Evolutionary conservation across 2,113 vertebrate genomes (phyloP), one percentile per base, ranked within the genome.

Genomic region (Campylorhamphus procurvoides): DNA sequence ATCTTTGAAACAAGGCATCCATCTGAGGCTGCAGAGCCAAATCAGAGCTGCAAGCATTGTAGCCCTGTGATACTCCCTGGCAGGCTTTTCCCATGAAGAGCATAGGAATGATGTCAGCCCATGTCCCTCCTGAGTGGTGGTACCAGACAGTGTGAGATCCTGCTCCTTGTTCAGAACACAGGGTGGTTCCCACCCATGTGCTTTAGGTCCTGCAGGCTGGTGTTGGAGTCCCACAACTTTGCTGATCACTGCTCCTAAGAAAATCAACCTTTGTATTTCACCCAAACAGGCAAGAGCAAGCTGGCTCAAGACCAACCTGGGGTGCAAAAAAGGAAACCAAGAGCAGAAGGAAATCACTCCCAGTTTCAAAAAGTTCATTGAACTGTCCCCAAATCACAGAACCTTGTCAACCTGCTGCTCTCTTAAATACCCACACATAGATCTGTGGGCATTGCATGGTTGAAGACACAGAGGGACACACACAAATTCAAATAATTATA

Each of bases 21-120:
- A 25, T 24, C 33, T 80, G 44, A 72, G 35, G 7, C 15, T 92
- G 49, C 35, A 92, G 55, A 88, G 33, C 15, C 39, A 73, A 73
- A 60, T 56, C 39, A 25, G 16, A 74, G 50, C 19, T 28, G 15
- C 52, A 68, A 31, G 23, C 1, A 0, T 14, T 35, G 44, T 23
- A 77, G 35, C 17, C 20, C 33, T 28, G 14, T 40, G 18, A 9
- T 55, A 16, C 22, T 67, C 33, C 28, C 18, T 73, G 22, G 15
- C 28, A 46, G 25, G 29, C 4, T 18, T 49, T 66, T 39, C 56
- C 37, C 27, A 10, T 22, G 66, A 50, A 71, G 7, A 71, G 5
- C 19, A 27, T 42, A 53, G 18, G 14, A 5, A 44, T 62, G 24
- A 7, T 18, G 24, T 50, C 0, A 1, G 15, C 12, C 31, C 13